A percentile compares a stretch with the other conserved stretches of the same genome.
These are phyloP conservation scores for Brenthis hecate DNA, from an alignment of 2,888 invertebrate genomes.

Conservation along the genomic window DNA sequence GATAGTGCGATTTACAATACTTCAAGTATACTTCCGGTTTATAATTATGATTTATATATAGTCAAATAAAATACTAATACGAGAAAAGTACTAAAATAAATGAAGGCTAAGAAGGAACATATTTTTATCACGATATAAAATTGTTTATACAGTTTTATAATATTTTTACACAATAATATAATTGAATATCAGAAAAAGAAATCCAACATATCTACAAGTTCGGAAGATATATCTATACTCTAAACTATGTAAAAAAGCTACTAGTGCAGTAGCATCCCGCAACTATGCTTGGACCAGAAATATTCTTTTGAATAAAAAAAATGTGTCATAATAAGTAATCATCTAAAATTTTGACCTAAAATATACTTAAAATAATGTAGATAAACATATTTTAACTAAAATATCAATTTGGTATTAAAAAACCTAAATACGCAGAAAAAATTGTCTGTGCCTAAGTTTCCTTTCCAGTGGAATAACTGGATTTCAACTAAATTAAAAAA, in stretches of 20 bases:
- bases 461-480: too few relatives aligned
- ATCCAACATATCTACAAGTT: conserved; percentile 19
- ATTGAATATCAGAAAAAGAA: conserved; percentile 5
- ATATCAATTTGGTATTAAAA: too few relatives aligned
- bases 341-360: too few relatives aligned
- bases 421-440: too few relatives aligned
- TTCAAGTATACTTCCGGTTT: conserved; percentile 8
- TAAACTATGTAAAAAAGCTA: not conserved
- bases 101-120: not conserved
- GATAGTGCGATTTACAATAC: conserved; percentile 5
- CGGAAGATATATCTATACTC: conserved; percentile 5
- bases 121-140: conserved; percentile 10
- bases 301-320: conserved; percentile 8
- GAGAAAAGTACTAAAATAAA: not conserved
- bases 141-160: not conserved
- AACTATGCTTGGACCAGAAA: conserved; percentile 9
- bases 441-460: too few relatives aligned
- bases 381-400: too few relatives aligned
- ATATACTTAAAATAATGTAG: too few relatives aligned
- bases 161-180: conserved; percentile 13
- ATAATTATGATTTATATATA: conserved; percentile 1
- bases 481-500: too few relatives aligned
- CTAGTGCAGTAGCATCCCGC: not conserved
- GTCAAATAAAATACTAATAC: conserved; percentile 1
- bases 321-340: conserved; percentile 6